phyloP scores from a whole-genome alignment of 2,888 invertebrate genomes.

The Ennomos erosarius region DNA sequence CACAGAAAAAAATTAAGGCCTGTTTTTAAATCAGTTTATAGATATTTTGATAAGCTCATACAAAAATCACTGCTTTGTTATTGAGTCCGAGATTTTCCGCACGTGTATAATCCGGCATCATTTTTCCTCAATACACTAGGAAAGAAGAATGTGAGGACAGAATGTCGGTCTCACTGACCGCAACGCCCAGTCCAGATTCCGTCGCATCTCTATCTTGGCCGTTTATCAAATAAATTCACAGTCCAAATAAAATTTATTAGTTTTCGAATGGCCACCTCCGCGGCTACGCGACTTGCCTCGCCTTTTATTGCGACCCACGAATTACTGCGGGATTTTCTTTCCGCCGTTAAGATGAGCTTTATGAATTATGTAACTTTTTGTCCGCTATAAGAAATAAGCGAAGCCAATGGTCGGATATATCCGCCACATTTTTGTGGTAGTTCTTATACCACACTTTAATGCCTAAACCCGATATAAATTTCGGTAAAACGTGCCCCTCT shows the following conservation, averaged over 20 bases:
- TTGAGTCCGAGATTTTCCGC: conserved; percentile 9
- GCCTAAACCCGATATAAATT: conserved; percentile 36
- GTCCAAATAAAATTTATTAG: conserved; percentile 77
- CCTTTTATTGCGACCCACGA: conserved; percentile 67
- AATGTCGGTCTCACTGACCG: conserved; percentile 52
- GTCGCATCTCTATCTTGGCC: conserved; percentile 70
- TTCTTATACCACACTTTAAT: conserved; percentile 33
- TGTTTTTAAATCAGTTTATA: conserved; percentile 1
- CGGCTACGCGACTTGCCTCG: conserved; percentile 58
- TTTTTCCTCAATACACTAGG: conserved; percentile 20
- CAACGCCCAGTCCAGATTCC: conserved; percentile 55
- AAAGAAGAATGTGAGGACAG: conserved; percentile 30
- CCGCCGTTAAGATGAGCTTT: conserved; percentile 45
- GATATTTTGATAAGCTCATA: neutral
- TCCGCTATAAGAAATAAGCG: conserved; percentile 39
- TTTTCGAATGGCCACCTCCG: conserved; percentile 73
- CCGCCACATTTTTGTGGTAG: conserved; percentile 33
- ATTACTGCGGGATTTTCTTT: conserved; percentile 58
- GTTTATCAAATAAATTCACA: conserved; percentile 81
- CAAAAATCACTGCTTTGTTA: conserved; percentile 9
- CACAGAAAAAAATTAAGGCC: neutral
- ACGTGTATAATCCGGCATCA: conserved; percentile 5
- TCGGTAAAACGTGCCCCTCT: conserved; percentile 36
- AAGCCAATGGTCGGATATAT: conserved; percentile 29
- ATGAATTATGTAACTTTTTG: conserved; percentile 49